Evolutionary conservation across 2,797 vertebrate genomes (phyloP).

Genomic region (Balearica regulorum): DNA sequence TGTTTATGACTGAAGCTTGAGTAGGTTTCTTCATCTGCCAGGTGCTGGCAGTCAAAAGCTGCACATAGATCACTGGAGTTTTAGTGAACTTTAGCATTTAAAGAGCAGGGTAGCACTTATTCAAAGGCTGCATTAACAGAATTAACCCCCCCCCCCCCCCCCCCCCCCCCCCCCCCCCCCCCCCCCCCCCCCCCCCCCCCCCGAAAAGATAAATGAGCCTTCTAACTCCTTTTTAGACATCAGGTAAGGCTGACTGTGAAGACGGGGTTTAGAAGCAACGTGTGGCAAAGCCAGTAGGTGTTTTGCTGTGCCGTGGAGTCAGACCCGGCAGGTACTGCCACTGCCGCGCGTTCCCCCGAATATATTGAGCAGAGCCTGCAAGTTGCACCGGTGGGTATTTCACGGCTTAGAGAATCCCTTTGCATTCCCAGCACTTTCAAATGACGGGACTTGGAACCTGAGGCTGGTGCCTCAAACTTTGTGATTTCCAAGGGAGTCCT

Average conservation of each 20-base stretch:
- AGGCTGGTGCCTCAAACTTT: not conserved
- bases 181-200: not conserved
- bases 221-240: constrained; percentile 58
- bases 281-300: not conserved
- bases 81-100: constrained; percentile 76
- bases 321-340: not conserved
- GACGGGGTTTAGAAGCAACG: not conserved
- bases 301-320: not conserved
- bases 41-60: constrained; percentile 80
- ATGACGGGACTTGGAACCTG: not conserved
- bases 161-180: no score
- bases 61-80: constrained; percentile 75
- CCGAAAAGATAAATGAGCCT: constrained; percentile 66
- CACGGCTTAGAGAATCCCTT: not conserved
- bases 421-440: not conserved
- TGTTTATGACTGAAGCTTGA: constrained; percentile 83
- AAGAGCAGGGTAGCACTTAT: constrained; percentile 65
- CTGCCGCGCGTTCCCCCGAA: not conserved
- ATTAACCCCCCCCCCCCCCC: no score
- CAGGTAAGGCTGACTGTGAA: constrained; percentile 31
- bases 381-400: not conserved
- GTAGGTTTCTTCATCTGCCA: constrained; percentile 85
- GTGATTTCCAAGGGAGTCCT: not conserved
- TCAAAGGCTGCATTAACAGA: constrained; percentile 53
- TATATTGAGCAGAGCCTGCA: not conserved